Evolutionary conservation across 2,113 vertebrate species (phyloP).

Genomic region (Nipponia nippon): DNA sequence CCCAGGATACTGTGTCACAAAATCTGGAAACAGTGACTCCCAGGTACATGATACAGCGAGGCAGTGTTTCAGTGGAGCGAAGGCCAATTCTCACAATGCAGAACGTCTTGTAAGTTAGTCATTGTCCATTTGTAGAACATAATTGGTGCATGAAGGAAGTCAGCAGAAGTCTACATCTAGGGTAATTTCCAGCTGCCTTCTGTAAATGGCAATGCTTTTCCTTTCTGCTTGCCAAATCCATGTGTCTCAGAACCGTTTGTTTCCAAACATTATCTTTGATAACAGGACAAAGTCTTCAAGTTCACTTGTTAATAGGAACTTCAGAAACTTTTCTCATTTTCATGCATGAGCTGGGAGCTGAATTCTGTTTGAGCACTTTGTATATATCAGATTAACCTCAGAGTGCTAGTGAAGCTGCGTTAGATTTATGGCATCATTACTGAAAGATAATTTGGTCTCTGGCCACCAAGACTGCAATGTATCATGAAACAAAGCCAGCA

Average conservation of each 20-base stretch:
- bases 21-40: not conserved
- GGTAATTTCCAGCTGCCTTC: not conserved
- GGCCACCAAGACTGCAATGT: not conserved
- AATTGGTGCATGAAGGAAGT: not conserved
- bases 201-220: not conserved
- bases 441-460: not conserved
- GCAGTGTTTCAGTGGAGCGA: not conserved
- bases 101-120: not conserved
- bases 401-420: not conserved
- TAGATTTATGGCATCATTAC: not conserved
- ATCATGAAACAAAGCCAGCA: not conserved
- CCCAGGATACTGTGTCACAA: too few relatives aligned
- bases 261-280: not conserved
- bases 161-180: not conserved
- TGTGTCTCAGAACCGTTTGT: not conserved
- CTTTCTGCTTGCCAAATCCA: not conserved
- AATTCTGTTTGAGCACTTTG: not conserved
- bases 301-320: not conserved
- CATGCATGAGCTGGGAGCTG: not conserved
- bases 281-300: not conserved
- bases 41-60: accelerated
- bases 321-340: not conserved
- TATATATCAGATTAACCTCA: not conserved
- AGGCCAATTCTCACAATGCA: not conserved
- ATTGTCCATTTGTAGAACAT: not conserved